Percentiles rank a stretch among this genome's conserved stretches.
Evolutionary conservation across 2,113 vertebrate species (phyloP).

Genomic region (Corydoras maculifer): DNA sequence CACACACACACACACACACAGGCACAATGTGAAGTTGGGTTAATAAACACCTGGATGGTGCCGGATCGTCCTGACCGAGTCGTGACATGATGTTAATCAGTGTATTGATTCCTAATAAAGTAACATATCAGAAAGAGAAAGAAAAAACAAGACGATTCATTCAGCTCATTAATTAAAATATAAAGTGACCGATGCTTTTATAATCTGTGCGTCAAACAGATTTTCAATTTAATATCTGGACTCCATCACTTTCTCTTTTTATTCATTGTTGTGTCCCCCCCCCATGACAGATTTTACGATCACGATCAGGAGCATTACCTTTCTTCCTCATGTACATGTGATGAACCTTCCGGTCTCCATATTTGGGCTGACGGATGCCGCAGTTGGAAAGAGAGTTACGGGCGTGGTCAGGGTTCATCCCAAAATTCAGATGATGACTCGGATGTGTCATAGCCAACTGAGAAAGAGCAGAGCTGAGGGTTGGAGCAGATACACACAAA

Average conservation of each 20-base stretch:
- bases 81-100: constrained; percentile 99
- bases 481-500: neutral
- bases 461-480: neutral
- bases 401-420: constrained; percentile 97
- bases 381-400: constrained; percentile 97
- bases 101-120: constrained; percentile 87
- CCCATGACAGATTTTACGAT: too few species aligned
- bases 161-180: neutral
- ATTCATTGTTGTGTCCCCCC: too few species aligned
- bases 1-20: neutral
- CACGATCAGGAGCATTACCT: constrained; percentile 56
- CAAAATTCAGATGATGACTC: constrained; percentile 97
- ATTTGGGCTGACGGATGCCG: constrained; percentile 95
- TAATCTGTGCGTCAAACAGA: too few species aligned
- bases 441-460: constrained; percentile 98
- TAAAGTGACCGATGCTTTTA: neutral
- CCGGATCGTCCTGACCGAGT: constrained; percentile 96
- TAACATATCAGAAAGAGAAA: constrained; percentile 6
- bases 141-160: neutral
- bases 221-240: too few species aligned
- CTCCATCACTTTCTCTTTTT: too few species aligned
- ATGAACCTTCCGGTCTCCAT: constrained; percentile 94
- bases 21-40: neutral
- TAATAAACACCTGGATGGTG: constrained; percentile 82
- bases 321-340: constrained; percentile 99